Conservation (phyloP, 2,797 vertebrate species). For the Eulemur rubriventer region DNA sequence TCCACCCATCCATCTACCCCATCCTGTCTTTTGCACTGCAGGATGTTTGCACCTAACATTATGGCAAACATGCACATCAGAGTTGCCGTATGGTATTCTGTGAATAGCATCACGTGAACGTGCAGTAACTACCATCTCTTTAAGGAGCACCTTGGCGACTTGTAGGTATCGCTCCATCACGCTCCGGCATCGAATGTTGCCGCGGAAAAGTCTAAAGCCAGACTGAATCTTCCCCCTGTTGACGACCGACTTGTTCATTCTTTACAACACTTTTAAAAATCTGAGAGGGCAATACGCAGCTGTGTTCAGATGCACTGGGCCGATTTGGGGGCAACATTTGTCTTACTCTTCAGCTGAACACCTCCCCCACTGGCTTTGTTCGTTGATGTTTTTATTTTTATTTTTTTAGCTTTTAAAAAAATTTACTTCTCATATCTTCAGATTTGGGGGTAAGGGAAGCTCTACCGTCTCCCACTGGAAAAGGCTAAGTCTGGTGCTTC, state of each 20-base stretch:
- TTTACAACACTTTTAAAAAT: not conserved
- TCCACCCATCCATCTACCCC: too few relatives aligned
- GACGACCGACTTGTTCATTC: not conserved
- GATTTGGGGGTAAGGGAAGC: not conserved
- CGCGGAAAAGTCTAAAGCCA: not conserved
- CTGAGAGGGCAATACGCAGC: not conserved
- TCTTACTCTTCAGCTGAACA: not conserved
- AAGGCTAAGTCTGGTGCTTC: not conserved
- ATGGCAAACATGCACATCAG: not conserved
- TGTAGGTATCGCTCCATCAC: not conserved
- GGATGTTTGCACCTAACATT: not conserved
- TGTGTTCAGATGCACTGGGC: not conserved
- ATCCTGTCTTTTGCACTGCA: not conserved
- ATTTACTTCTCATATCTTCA: not conserved
- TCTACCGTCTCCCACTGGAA: not conserved
- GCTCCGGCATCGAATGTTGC: not conserved
- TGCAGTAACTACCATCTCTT: not conserved
- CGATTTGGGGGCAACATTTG: not conserved
- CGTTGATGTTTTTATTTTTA: too few relatives aligned
- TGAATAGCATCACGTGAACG: not conserved
- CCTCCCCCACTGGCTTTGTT: accelerated
- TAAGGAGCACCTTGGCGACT: not conserved
- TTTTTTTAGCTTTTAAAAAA: not conserved
- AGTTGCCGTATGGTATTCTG: not conserved
- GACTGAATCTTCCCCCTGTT: not conserved